Evolutionary conservation across 2,113 vertebrate species (phyloP).

Genomic region (Hippocampus comes): DNA sequence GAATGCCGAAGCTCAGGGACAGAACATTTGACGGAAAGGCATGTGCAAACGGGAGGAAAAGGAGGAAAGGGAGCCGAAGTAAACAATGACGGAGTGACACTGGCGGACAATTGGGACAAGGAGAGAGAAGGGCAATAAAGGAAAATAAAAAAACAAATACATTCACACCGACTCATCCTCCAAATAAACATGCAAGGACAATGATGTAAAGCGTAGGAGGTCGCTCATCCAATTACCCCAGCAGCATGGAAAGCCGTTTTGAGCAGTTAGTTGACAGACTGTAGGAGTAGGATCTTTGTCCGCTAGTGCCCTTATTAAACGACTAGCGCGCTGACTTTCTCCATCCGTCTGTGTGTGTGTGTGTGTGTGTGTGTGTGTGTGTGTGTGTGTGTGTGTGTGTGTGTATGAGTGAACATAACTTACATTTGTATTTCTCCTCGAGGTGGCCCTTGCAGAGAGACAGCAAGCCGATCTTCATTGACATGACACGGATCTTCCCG

Average conservation of each 20-base stretch:
- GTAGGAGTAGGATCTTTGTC: no score
- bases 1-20: conserved; percentile 61
- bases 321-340: background rate
- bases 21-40: conserved; percentile 17
- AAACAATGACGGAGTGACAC: conserved; percentile 47
- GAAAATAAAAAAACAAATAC: conserved; percentile 10
- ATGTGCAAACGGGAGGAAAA: conserved; percentile 12
- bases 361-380: no score
- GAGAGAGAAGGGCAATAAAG: no score
- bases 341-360: no score
- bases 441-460: conserved; percentile 93
- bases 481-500: conserved; percentile 92
- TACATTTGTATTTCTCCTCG: conserved; percentile 97
- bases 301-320: no score
- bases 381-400: background rate
- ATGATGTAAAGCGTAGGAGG: conserved; percentile 59
- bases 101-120: background rate
- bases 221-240: conserved; percentile 65
- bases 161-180: conserved; percentile 46
- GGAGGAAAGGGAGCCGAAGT: conserved; percentile 35
- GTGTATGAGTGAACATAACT: conserved; percentile 18
- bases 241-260: background rate
- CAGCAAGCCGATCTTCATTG: conserved; percentile 93
- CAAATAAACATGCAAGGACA: conserved; percentile 52
- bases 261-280: no score